Evolutionary conservation across 2,888 invertebrate genomes (phyloP), one percentile per base, ranked within the genome.

Genomic region (Parnassius glacialis): DNA sequence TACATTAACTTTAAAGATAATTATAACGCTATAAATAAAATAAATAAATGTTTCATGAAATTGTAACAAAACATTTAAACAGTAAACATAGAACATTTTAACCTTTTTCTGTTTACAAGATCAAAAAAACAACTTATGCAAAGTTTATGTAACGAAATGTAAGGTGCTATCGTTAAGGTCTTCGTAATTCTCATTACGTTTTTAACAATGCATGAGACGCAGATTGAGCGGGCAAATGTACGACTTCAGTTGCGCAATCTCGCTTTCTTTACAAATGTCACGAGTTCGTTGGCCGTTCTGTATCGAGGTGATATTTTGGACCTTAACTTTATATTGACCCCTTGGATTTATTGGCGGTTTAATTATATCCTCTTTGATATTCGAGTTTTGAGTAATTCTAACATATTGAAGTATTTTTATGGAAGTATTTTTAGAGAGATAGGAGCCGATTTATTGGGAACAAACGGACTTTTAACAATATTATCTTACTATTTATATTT

Each of bases 241-340:
- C 52, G 41, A 60, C 34, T 47, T 43, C 47, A 13, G 57, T 68
- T 69, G 51, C 64, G 64, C 56, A 71, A 71, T 50, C 43, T 20
- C 57, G 62, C 70, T 71, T 71, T 71, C 69, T 65, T 71, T 51
- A 59, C 61, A 70, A 73, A 73, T 70, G 68, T 64, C 71, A 69
- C 53, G 65, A 50, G 71, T 68, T 68, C 68, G 67, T 60, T 54
- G 65, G 58, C 58, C 64, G 61, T 43, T 56, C 41, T 20, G 53
- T 55, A 43, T 12, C 45, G 12, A 12, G 11, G 11, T 45, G n/a
- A 45, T 45, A 0, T 45, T 12, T 45, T n/a, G n/a, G n/a, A 45
- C 45, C 12, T 45, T 45, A n/a, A 45, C 45, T 45, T n/a, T 11
- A n/a, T 3, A 3, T 2, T n/a, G 0, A 12, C n/a, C 11, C 11